Conservation (phyloP, 30 jellyfish, hydroid and myxozoan species). For the Hydra vulgaris region DNA sequence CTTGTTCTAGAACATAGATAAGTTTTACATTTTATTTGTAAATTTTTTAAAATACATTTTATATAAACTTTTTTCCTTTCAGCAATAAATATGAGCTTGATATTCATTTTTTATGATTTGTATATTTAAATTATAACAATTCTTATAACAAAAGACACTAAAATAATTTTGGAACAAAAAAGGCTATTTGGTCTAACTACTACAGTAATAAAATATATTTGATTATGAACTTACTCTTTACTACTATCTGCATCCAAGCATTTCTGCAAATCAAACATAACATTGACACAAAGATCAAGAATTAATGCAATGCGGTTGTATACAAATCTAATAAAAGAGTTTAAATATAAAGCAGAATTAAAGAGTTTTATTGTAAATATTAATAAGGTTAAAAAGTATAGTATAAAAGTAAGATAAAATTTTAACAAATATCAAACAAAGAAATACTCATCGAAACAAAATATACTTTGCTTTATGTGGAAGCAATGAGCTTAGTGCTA, state of each 20-base stretch:
- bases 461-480: conserved; percentile 14
- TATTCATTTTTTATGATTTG: too few species aligned
- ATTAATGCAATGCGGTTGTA: conserved; percentile 60
- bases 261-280: conserved; percentile 22
- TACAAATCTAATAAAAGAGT: conserved; percentile 28
- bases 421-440: not conserved
- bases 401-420: not conserved
- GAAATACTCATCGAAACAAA: not conserved
- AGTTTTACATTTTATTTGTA: too few species aligned
- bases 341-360: not conserved
- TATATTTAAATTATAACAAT: too few species aligned
- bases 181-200: too few species aligned
- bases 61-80: too few species aligned
- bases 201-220: too few species aligned
- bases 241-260: not conserved
- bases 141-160: too few species aligned
- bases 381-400: not conserved
- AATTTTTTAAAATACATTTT: too few species aligned
- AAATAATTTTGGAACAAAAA: too few species aligned
- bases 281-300: conserved; percentile 60
- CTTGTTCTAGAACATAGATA: too few species aligned
- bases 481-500: conserved; percentile 20
- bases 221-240: conserved; percentile 6
- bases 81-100: too few species aligned
- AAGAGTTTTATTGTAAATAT: not conserved